Evolutionary conservation across 23 tunicate genomes (phyloP), one percentile per base, ranked within the genome.

Genomic region (Phallusia fumigata): DNA sequence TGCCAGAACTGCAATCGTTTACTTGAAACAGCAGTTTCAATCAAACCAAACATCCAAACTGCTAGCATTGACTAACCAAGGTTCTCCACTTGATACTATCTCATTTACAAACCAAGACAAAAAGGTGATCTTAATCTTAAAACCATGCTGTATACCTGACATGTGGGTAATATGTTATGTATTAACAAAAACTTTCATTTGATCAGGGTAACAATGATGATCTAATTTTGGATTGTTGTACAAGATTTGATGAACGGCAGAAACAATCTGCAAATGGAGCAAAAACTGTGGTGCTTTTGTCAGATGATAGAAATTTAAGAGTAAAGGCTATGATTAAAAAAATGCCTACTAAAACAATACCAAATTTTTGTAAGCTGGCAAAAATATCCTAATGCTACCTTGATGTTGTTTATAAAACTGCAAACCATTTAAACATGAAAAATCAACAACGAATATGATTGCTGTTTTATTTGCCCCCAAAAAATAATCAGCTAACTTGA

Each of bases 241-340:
- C 73, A 21, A 85, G 82, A 76, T 76, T 31, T 47, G 85, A 85
- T 52, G 69, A 53, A 11, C 30, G n/a, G n/a, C 40, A 83, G 32
- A 83, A 79, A 26, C 19, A 77, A 13, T 28, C 11, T 11, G 13
- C 21, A 26, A 34, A 6, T 34, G 35, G 15, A 33, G 31, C 22
- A 6, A 58, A 53, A 21, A 31, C 83, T 0, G 81, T 82, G 51
- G 97, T 93, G n/a, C 83, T 94, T 0, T 77, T 94, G 36, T 79
- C 98, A 2, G 93, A 94, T 35, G 98, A 94, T 50, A 74, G 98
- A 51, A 94, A 94, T 76, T 53, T 94, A 33, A 40, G 98, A 50
- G 88, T 94, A 30, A 94, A 94, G 65, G 77, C 94, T 0, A 87
- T 86, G 30, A 44, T 82, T 0, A 64, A 75, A 34, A 87, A 89